These are phyloP conservation scores for Morinoia aosen DNA, from an alignment of 2,888 invertebrate genomes.

Conservation along the genomic window DNA sequence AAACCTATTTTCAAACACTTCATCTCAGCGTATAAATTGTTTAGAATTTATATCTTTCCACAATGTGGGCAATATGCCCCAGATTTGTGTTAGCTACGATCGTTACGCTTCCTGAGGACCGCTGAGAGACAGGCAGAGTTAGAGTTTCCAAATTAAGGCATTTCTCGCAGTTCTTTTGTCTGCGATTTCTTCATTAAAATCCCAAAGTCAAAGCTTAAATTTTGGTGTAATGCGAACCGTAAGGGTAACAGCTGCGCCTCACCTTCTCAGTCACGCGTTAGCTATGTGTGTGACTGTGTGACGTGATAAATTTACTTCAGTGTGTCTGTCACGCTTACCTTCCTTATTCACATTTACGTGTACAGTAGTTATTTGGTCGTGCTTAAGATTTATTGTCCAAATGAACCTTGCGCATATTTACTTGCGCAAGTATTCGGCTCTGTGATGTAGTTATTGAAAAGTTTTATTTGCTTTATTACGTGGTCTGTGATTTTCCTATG, in stretches of 20 bases:
- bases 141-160: not conserved
- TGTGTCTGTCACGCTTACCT: too few relatives aligned
- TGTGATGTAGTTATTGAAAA: conserved; percentile 2
- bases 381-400: not conserved
- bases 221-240: not conserved
- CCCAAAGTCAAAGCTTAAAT: not conserved
- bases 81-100: not conserved
- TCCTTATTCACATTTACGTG: not conserved
- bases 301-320: too few relatives aligned
- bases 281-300: not conserved
- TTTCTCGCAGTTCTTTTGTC: not conserved
- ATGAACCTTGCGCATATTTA: not conserved
- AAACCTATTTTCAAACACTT: too few relatives aligned
- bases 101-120: not conserved
- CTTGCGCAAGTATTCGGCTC: not conserved
- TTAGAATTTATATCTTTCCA: too few relatives aligned
- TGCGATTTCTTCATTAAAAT: not conserved
- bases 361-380: not conserved
- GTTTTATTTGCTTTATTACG: conserved; percentile 29
- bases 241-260: not conserved
- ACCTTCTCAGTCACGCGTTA: not conserved
- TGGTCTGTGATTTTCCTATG: conserved; percentile 16
- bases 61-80: not conserved
- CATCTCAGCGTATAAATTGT: too few relatives aligned
- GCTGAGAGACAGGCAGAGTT: not conserved